These are phyloP conservation scores for Oscheius sp. DNA, from an alignment of 2,888 invertebrate species.

Conservation along the genomic window DNA sequence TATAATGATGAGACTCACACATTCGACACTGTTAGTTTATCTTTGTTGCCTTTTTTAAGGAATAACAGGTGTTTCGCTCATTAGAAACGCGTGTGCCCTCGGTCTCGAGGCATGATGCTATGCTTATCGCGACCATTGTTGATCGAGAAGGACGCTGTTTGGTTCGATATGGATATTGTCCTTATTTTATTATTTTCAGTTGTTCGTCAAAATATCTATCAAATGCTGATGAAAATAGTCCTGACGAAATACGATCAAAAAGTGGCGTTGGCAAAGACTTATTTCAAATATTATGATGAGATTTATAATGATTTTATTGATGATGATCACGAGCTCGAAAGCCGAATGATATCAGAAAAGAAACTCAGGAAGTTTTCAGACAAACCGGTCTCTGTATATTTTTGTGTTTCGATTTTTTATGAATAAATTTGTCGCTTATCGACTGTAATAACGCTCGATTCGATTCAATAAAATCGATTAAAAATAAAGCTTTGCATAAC, in stretches of 20 bases:
- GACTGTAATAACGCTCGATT: too few relatives aligned
- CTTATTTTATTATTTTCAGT: too few relatives aligned
- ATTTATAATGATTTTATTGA: slow-evolving; percentile 85
- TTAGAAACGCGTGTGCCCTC: slow-evolving; percentile 88
- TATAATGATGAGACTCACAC: slow-evolving; percentile 99
- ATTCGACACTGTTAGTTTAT: slow-evolving; percentile 77
- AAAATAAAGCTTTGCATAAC: too few relatives aligned
- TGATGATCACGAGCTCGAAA: slow-evolving; percentile 86
- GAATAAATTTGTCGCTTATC: too few relatives aligned
- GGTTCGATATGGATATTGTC: slow-evolving; percentile 71
- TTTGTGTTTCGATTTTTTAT: too few relatives aligned
- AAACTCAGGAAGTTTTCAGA: slow-evolving; percentile 5
- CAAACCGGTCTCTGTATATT: slow-evolving; percentile 11
- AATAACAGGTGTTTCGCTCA: slow-evolving; percentile 82
- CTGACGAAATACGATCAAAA: slow-evolving; percentile 94
- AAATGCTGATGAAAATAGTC: slow-evolving; percentile 94
- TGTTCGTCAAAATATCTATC: slow-evolving; percentile 76
- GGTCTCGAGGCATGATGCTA: slow-evolving; percentile 83
- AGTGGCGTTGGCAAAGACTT: slow-evolving; percentile 83
- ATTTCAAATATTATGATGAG: slow-evolving; percentile 67
- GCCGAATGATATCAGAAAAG: too few relatives aligned
- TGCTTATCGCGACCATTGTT: slow-evolving; percentile 92
- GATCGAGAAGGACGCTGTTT: slow-evolving; percentile 88
- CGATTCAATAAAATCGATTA: too few relatives aligned
- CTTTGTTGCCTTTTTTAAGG: not conserved